A percentile compares a stretch with the other conserved stretches of the same genome.
Evolutionary conservation across 2,888 invertebrate species (phyloP).

Genomic region (Dioctria rufipes): DNA sequence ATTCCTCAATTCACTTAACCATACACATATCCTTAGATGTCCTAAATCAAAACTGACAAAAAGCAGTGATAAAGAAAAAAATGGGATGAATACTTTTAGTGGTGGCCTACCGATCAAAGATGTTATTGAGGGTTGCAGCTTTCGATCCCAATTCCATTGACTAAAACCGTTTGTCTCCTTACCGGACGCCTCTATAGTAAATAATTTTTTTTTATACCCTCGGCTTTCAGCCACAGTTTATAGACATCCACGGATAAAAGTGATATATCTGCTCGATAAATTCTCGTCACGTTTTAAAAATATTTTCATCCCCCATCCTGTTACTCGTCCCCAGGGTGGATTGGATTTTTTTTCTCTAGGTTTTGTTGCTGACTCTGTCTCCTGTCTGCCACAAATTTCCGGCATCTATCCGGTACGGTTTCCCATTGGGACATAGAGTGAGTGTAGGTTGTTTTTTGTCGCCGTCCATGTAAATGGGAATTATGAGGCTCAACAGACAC

Average conservation of each 20-base stretch:
- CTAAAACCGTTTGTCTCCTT: constrained; percentile 32
- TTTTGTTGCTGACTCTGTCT: constrained; percentile 53
- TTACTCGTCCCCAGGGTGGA: constrained; percentile 4
- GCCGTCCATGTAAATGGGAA: constrained; percentile 54
- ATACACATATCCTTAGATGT: constrained; percentile 3
- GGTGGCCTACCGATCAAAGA: constrained; percentile 38
- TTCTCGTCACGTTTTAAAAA: constrained; percentile 69
- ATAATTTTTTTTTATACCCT: constrained; percentile 12
- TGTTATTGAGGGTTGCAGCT: background rate
- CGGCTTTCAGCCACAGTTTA: constrained; percentile 42
- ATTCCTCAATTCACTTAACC: constrained; percentile 46
- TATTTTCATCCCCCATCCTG: constrained; percentile 66
- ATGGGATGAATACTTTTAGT: constrained; percentile 31
- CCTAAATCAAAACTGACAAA: constrained; percentile 33
- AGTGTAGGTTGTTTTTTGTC: constrained; percentile 42
- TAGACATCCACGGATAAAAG: constrained; percentile 53
- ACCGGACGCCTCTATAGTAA: constrained; percentile 4
- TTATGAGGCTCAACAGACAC: constrained; percentile 53
- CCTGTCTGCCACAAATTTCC: constrained; percentile 56
- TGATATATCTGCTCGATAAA: constrained; percentile 64
- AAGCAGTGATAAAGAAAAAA: constrained; percentile 33
- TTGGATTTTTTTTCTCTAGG: constrained; percentile 21
- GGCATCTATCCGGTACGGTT: constrained; percentile 53
- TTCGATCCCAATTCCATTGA: constrained; percentile 5
- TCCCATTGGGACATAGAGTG: constrained; percentile 46